phyloP scores from a whole-genome alignment of 2,888 invertebrate species.

The Drosophila heteroneura region DNA sequence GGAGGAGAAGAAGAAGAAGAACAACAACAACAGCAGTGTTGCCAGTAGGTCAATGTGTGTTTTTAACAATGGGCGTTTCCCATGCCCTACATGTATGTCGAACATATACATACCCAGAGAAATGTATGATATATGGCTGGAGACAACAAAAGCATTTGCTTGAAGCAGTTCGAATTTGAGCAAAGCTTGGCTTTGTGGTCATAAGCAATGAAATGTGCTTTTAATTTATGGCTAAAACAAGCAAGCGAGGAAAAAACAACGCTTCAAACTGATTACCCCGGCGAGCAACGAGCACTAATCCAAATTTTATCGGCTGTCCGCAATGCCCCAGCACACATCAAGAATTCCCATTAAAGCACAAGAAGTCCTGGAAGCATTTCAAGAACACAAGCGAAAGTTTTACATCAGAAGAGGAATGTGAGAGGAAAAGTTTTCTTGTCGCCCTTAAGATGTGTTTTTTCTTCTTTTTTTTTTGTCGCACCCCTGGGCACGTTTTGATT shows the following conservation, averaged over 20 bases:
- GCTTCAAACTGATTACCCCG: constrained; percentile 16
- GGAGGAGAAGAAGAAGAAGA: neutral
- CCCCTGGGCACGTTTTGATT: constrained; percentile 66
- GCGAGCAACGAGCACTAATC: constrained; percentile 3
- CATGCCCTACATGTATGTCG: neutral
- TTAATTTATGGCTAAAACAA: constrained; percentile 44
- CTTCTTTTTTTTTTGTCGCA: constrained; percentile 25
- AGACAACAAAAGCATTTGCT: constrained; percentile 39
- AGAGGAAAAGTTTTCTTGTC: constrained; percentile 56
- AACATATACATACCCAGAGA: constrained; percentile 1
- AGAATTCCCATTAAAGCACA: constrained; percentile 33
- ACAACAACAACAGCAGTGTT: constrained; percentile 4
- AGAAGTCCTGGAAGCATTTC: constrained; percentile 26
- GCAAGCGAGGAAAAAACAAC: neutral
- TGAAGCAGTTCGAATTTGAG: constrained; percentile 18
- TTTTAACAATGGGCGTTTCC: constrained; percentile 42
- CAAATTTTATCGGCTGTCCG: constrained; percentile 34
- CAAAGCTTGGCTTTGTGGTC: constrained; percentile 13
- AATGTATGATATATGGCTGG: constrained; percentile 45
- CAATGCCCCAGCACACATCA: constrained; percentile 15
- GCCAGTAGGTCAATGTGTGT: constrained; percentile 49
- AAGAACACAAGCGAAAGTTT: constrained; percentile 38
- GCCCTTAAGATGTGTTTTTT: constrained; percentile 13
- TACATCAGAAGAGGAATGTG: constrained; percentile 10
- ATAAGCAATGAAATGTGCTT: constrained; percentile 28